Conservation (phyloP, 2,113 vertebrate genomes). For the Cyanocitta stelleri region DNA sequence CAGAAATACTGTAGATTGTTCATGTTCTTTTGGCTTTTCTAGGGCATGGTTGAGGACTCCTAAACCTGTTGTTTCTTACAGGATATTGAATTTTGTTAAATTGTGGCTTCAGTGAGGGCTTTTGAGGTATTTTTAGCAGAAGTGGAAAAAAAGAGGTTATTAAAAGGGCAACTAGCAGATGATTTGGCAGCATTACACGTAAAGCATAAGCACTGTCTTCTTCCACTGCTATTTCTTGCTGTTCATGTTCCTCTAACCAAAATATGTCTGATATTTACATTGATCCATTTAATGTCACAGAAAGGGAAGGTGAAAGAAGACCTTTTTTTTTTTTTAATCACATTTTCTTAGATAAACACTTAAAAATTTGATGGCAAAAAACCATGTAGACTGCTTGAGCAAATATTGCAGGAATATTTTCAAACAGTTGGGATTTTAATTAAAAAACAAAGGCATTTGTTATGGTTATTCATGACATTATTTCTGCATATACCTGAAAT, state of each 20-base stretch:
- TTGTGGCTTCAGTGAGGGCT: neutral
- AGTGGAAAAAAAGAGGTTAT: conserved; percentile 13
- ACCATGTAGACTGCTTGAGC: neutral
- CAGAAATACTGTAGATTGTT: neutral
- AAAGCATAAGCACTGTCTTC: neutral
- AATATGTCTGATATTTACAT: neutral
- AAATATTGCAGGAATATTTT: neutral
- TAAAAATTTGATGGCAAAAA: neutral
- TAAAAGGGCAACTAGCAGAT: neutral
- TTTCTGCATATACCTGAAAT: neutral
- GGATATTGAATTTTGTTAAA: conserved; percentile 13
- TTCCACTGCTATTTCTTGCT: neutral
- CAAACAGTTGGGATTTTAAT: neutral
- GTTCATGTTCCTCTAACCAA: neutral
- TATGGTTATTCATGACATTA: neutral
- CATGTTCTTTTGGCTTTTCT: conserved; percentile 2
- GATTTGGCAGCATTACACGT: neutral
- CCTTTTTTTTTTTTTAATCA: neutral
- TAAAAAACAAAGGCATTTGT: neutral
- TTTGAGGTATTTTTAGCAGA: conserved; percentile 31
- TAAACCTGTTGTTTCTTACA: neutral
- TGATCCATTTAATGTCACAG: neutral
- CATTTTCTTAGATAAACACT: neutral
- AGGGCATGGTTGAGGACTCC: neutral
- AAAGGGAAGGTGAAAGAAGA: neutral